Evolutionary conservation across 1,140 invertebrate species (phyloP), one percentile per base, ranked within the genome.

Genomic region (Matsumurasca onukii): DNA sequence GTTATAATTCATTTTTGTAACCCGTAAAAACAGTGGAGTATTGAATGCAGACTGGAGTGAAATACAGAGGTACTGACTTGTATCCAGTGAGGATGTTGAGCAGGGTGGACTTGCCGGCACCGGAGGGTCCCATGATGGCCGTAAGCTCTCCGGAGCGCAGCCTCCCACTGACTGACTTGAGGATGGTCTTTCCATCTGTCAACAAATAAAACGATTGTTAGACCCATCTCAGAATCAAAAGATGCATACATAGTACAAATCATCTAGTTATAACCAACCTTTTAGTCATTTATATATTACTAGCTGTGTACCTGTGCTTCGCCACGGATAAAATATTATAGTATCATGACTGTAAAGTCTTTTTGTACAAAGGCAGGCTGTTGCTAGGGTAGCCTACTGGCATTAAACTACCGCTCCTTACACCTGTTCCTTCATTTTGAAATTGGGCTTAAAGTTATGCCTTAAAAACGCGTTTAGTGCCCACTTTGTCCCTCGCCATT

Each of bases 81-180:
- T 93, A 94, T 79, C 91, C 91, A 17, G 92, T 92, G 55, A 93
- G 84, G 73, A 93, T 93, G 73, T 94, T 94, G 69, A 94, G 85
- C n/a, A 94, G 80, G 1, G 93, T 95, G 5, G 91, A 94, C 81
- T 96, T 97, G 69, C 94, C 94, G 67, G 93, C 93, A 22, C 93
- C 94, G 0, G 92, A 95, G 20, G 94, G 94, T 12, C 95, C 94
- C 94, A 97, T 97, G 73, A 97, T 96, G 70, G 93, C 94, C 22
- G 93, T 95, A 67, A 97, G 82, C 77, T 96, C 90, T 20, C 93
- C 91, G 20, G 92, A 93, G 30, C 88, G 85, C 67, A 95, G 83
- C 69, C 87, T 83, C 17, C 93, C 93, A 69, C 90, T 93, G 66
- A 94, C 90, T 39, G 87, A 88, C 80, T 94, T 92, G 51, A 95